Evolutionary conservation across 2,113 vertebrate species (phyloP), one percentile per base, ranked within the genome.

Genomic region (Spea multiplicata): DNA sequence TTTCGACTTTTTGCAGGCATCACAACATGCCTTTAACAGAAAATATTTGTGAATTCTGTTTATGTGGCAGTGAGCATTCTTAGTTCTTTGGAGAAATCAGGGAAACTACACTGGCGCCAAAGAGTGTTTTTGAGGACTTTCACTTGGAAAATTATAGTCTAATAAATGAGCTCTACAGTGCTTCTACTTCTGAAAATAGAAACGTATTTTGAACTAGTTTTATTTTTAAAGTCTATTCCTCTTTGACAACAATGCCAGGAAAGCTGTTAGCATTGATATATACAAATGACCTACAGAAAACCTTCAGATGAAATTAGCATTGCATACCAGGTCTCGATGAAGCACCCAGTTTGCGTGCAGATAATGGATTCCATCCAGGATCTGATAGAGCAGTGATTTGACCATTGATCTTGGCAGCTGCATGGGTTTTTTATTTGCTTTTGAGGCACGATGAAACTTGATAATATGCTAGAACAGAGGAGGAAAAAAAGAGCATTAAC

Each of bases 341-440:
- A 94, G 92, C 88, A 94, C 93, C 93, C 93, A 94, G 61, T 94
- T 94, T 83, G 93, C 92, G 82, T 94, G 93, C 84, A 94, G 92
- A 86, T 94, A 94, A 92, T 94, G 93, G 83, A 94, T 94, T 87
- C 93, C 93, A 85, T 94, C 93, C 2, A 94, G 91, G 83, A 94
- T 94, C 91, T 94, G 93, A 85, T 94, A 94, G 74, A 94, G 92
- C 3, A 94, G 86, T 59, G 93, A 94, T 85, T 94, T 94, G 82
- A 94, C 93, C 93, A 94, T 94, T 73, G 92, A 93, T 86, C 93
- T 90, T 83, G 93, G 93, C 86, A 94, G 86, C 89, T 94, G 93
- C 91, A 94, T 93, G 84, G 93, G 93, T 83, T 94, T 94, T 88
- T 94, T 94, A 86, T 94, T 94, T 90, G 93, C 93, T 92, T 94